Base-by-base conservation (phyloP, 2,888 invertebrate genomes). In the Tetropium fuscum region DNA sequence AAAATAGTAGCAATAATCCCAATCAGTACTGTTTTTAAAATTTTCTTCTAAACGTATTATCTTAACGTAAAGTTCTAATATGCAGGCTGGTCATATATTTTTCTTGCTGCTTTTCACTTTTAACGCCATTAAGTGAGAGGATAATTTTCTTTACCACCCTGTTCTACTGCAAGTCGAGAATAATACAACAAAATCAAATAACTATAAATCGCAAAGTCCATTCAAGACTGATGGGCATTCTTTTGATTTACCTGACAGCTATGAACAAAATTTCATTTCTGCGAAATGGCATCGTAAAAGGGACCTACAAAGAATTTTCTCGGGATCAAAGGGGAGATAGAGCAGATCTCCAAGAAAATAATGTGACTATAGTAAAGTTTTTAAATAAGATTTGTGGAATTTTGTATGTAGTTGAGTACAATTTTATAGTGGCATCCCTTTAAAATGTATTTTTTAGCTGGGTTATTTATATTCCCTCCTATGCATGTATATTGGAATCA, bases 261-360 rank as follows among this genome's bases (percentile, higher is more conserved):
- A 78, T 76, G 77, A 76, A 74, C 74, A 76, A 79, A 80, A 81
- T 80, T 80, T 79, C 80, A 78, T 80, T 80, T 80, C 77, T 75
- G 67, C 70, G 72, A 73, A 78, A 80, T 78, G 78, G 76, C 77
- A 75, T 78, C 79, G 78, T 79, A 79, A 80, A 76, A 74, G 72
- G 74, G 73, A 72, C 71, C 73, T 72, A 75, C 74, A 74, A 74
- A 74, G 73, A 72, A 71, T 72, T 71, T 67, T 53, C 60, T 40
- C 57, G 55, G 66, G 71, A 71, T 69, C 72, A 70, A 71, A 69
- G 69, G 65, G 62, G 59, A 58, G 45, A 41, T 41, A 53, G 60
- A 25, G 16, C 51, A 43, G 48, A 53, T 53, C 55, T 48, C 57
- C 51, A 63, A 64, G 69, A 74, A 76, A 73, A 75, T 75, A 74